Conservation (phyloP, 2,888 invertebrate genomes). For the Caenorhabditis macrosperma region DNA sequence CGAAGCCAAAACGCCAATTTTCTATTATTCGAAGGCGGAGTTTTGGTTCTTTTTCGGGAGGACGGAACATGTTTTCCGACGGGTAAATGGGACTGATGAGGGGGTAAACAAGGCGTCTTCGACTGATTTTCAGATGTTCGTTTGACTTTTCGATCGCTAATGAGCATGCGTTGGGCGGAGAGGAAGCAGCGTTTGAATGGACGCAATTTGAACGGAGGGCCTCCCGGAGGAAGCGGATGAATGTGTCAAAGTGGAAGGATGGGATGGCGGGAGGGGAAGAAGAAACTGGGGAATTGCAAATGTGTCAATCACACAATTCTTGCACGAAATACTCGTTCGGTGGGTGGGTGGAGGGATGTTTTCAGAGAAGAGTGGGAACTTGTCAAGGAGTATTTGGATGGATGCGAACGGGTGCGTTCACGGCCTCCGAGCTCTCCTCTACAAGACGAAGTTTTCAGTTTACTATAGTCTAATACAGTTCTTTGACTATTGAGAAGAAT, state of each 20-base stretch:
- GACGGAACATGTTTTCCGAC: neutral
- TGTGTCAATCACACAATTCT: slow-evolving; percentile 30
- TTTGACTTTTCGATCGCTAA: neutral
- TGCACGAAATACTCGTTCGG: neutral
- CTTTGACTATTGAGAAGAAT: too few relatives aligned
- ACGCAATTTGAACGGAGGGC: slow-evolving; percentile 55
- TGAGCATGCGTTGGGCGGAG: neutral
- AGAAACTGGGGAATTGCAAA: slow-evolving; percentile 24
- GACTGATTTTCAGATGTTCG: too few relatives aligned
- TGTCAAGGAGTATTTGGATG: too few relatives aligned
- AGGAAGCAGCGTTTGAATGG: slow-evolving; percentile 28
- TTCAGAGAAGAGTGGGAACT: neutral
- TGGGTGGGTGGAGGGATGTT: neutral
- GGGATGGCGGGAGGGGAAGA: too few relatives aligned
- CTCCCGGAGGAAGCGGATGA: slow-evolving; percentile 1
- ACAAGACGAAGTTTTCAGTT: too few relatives aligned
- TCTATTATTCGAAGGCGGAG: neutral
- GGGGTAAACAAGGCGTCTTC: too few relatives aligned
- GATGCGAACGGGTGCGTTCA: too few relatives aligned
- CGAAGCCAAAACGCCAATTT: slow-evolving; percentile 22
- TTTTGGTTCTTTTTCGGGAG: neutral
- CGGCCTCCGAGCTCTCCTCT: too few relatives aligned
- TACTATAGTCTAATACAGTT: too few relatives aligned
- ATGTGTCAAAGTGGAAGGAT: slow-evolving; percentile 8
- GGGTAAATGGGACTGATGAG: neutral